Evolutionary conservation across 2,797 vertebrate genomes (phyloP).

Genomic region (Podarcis lilfordi): DNA sequence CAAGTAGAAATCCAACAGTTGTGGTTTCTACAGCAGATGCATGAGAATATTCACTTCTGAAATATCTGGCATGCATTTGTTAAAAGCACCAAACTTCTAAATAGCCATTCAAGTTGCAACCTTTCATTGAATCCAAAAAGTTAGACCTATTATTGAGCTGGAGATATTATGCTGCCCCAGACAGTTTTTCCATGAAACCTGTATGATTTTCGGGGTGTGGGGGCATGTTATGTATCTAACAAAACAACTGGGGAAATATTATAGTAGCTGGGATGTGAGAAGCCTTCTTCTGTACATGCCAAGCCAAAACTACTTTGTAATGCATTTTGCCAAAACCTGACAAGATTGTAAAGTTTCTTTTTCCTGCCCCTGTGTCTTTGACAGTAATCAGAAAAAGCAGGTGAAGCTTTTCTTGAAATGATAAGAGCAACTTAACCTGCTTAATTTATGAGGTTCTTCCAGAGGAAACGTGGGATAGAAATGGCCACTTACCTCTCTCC

Average conservation of each 20-base stretch:
- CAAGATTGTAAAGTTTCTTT: background rate
- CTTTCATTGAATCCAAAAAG: background rate
- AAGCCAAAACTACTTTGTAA: background rate
- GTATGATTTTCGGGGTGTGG: background rate
- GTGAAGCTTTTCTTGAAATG: background rate
- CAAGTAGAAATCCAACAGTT: background rate
- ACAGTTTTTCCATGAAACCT: background rate
- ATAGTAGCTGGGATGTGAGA: background rate
- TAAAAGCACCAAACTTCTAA: background rate
- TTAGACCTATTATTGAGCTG: background rate
- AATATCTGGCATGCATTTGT: background rate
- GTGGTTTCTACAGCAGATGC: background rate
- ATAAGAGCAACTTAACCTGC: background rate
- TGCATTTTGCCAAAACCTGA: background rate
- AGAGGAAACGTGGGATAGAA: too few relatives aligned
- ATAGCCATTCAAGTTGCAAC: background rate
- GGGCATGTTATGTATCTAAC: too few relatives aligned
- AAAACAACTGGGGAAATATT: constrained; percentile 1
- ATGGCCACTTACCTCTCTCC: too few relatives aligned
- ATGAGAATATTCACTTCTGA: background rate
- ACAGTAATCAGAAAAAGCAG: background rate
- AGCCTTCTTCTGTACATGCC: fast-evolving
- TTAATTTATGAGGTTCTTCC: background rate
- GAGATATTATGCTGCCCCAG: background rate
- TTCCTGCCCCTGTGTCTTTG: background rate